phyloP scores from a whole-genome alignment of 2,888 invertebrate species.

The Itoplectis maculator region DNA sequence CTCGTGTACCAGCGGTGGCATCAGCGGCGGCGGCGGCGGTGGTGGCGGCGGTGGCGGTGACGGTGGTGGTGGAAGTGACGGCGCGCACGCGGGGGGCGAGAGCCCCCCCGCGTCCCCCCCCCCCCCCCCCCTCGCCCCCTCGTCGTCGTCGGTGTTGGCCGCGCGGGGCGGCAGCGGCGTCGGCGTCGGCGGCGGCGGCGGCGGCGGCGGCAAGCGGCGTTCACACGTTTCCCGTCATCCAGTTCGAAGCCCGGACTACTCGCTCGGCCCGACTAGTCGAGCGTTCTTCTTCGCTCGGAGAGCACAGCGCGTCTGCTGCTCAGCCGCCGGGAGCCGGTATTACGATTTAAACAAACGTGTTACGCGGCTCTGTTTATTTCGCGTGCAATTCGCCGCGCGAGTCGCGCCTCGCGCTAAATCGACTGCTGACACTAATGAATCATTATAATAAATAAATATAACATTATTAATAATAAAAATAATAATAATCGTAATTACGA shows the following conservation, averaged over 20 bases:
- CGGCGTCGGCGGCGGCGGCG: conserved; percentile 71
- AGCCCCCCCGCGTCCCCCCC: conserved; percentile 13
- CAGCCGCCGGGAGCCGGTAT: conserved; percentile 23
- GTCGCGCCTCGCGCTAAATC: neutral
- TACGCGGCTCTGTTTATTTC: conserved; percentile 18
- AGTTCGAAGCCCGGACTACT: conserved; percentile 76
- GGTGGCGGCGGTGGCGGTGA: conserved; percentile 5
- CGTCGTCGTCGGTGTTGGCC: conserved; percentile 59
- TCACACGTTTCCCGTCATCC: conserved; percentile 83
- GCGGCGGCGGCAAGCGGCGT: conserved; percentile 81
- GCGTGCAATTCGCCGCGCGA: conserved; percentile 9
- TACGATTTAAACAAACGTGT: conserved; percentile 7
- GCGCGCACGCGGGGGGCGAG: conserved; percentile 34
- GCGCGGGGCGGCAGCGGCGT: conserved; percentile 70
- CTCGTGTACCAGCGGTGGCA: conserved; percentile 38
- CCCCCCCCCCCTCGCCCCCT: conserved; percentile 13
- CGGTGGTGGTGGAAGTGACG: conserved; percentile 33
- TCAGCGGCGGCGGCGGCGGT: conserved; percentile 12
- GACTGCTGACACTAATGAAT: no score
- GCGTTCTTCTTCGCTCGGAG: conserved; percentile 80
- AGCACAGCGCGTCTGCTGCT: conserved; percentile 73
- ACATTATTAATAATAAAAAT: neutral
- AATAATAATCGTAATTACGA: neutral
- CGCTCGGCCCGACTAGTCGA: conserved; percentile 78
- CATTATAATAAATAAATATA: no score